Percentiles rank a stretch among this genome's conserved stretches.
phyloP scores from a whole-genome alignment of 2,888 invertebrate genomes.

The Endotricha flammealis region DNA sequence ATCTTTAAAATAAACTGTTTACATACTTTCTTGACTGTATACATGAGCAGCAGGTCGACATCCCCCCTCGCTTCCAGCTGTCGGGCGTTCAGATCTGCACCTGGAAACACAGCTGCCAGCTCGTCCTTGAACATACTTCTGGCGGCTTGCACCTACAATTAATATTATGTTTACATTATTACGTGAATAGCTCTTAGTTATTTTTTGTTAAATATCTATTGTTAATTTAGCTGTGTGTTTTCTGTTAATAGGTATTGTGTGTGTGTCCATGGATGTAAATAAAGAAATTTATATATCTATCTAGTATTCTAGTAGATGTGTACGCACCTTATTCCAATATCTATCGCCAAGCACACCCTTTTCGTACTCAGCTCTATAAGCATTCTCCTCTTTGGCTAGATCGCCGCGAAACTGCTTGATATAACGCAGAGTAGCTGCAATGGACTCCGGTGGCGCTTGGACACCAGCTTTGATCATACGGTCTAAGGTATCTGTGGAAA shows the following conservation, averaged over 20 bases:
- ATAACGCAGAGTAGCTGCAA: conserved; percentile 74
- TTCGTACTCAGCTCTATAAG: conserved; percentile 76
- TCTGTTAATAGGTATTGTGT: no score
- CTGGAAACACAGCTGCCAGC: conserved; percentile 56
- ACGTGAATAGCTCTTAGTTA: no score
- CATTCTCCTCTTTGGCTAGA: conserved; percentile 77
- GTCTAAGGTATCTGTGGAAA: conserved; percentile 50
- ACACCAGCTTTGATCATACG: conserved; percentile 54
- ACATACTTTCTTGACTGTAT: conserved; percentile 56
- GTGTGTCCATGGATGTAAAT: no score
- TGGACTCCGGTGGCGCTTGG: conserved; percentile 60
- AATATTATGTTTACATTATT: no score
- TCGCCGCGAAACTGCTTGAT: conserved; percentile 77
- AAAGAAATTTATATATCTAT: no score
- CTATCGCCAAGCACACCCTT: conserved; percentile 83
- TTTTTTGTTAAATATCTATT: no score
- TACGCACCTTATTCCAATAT: conserved; percentile 90
- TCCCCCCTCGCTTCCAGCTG: conserved; percentile 53
- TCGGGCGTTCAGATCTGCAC: conserved; percentile 48
- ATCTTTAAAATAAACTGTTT: no score
- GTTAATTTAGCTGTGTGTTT: no score
- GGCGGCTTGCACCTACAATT: conserved; percentile 52
- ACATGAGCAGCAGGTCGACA: conserved; percentile 53
- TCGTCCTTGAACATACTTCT: conserved; percentile 49
- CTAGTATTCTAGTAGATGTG: no score